phyloP scores from a whole-genome alignment of 2,113 vertebrate species.

The Otis tarda region DNA sequence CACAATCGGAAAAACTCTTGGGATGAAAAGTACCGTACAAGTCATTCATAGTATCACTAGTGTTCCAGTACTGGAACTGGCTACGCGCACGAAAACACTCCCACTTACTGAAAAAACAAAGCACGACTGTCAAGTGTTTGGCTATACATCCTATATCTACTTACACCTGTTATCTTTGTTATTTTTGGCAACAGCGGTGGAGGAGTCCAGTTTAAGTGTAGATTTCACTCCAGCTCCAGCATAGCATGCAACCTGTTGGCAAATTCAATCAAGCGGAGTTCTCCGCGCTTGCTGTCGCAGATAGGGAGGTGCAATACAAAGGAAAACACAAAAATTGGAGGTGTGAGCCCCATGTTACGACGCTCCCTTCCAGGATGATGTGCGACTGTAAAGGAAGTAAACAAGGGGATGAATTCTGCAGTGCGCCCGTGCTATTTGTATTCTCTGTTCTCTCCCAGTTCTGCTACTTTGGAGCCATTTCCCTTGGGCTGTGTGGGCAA shows the following conservation, averaged over 20 bases:
- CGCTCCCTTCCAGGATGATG: not conserved
- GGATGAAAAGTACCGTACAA: not conserved
- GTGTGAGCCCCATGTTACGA: not conserved
- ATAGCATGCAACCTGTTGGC: slow-evolving; percentile 3
- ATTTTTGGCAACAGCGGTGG: slow-evolving; percentile 46
- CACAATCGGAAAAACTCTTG: not conserved
- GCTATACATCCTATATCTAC: slow-evolving; percentile 1
- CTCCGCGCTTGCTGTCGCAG: not conserved
- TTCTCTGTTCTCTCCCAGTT: not conserved
- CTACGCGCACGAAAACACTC: not conserved
- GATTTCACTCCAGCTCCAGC: slow-evolving; percentile 36
- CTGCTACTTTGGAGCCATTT: not conserved
- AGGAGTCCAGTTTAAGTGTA: not conserved
- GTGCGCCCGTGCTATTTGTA: not conserved
- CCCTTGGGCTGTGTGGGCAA: not conserved
- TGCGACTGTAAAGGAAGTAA: not conserved
- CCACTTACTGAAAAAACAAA: slow-evolving; percentile 6
- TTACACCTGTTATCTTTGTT: slow-evolving; percentile 61
- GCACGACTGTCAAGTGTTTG: slow-evolving; percentile 14
- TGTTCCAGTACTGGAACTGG: not conserved
- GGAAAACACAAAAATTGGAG: not conserved
- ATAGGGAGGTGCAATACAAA: not conserved
- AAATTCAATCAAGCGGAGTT: slow-evolving; percentile 33
- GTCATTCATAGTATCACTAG: not conserved
- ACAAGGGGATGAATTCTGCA: not conserved